These are phyloP conservation scores for Octodon degus DNA, from an alignment of 2,113 vertebrate genomes.

Conservation along the genomic window DNA sequence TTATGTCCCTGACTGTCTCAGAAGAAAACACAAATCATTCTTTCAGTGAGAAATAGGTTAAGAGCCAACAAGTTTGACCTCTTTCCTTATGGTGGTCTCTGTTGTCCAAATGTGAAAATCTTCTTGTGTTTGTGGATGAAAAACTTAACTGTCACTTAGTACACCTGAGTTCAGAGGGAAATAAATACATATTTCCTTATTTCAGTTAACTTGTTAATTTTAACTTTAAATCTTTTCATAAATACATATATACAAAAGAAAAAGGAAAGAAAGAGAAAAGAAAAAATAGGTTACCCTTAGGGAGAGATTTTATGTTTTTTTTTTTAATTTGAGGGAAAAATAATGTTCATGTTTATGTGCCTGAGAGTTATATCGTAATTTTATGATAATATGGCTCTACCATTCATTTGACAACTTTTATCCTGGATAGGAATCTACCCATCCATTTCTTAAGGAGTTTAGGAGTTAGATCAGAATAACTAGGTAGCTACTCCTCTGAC, in stretches of 20 bases:
- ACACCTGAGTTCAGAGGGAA: slow-evolving; percentile 30
- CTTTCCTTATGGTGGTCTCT: neutral
- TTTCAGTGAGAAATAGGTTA: neutral
- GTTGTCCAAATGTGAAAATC: slow-evolving; percentile 9
- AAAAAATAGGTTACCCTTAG: neutral
- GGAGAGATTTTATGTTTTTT: slow-evolving; percentile 20
- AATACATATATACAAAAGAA: neutral
- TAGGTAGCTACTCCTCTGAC: slow-evolving; percentile 16
- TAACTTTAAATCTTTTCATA: slow-evolving; percentile 24
- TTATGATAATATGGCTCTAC: neutral
- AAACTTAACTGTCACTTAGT: slow-evolving; percentile 61
- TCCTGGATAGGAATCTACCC: neutral
- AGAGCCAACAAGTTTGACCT: neutral
- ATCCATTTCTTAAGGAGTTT: slow-evolving; percentile 28
- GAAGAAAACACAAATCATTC: neutral
- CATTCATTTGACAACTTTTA: slow-evolving; percentile 34
- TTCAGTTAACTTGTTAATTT: slow-evolving; percentile 40
- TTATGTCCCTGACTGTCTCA: neutral
- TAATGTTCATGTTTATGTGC: neutral
- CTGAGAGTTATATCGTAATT: slow-evolving; percentile 38
- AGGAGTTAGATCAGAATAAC: neutral
- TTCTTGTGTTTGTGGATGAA: slow-evolving; percentile 23
- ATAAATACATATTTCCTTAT: neutral
- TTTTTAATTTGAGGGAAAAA: slow-evolving; percentile 14
- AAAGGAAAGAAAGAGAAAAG: no score